These are phyloP conservation scores for Rhynchophorus ferrugineus DNA, from an alignment of 1,140 invertebrate species.

Conservation along the genomic window DNA sequence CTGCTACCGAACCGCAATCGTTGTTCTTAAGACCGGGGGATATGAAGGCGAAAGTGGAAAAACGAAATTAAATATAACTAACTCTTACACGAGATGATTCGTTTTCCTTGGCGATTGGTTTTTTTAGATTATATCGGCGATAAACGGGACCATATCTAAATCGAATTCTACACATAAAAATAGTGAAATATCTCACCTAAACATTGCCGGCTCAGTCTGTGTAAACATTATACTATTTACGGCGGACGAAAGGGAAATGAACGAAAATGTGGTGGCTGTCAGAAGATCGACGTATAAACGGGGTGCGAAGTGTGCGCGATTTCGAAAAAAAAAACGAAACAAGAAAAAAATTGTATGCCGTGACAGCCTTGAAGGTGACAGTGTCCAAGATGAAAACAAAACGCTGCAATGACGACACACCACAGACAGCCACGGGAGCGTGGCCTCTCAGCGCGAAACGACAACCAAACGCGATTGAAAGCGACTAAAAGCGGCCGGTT, in stretches of 20 bases:
- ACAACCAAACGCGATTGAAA: slow-evolving; percentile 4
- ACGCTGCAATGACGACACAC: slow-evolving; percentile 13
- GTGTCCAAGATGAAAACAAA: slow-evolving; percentile 19
- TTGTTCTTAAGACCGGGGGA: slow-evolving; percentile 16
- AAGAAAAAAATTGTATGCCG: slow-evolving; percentile 3
- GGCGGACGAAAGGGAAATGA: slow-evolving; percentile 1
- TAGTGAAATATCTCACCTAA: slow-evolving; percentile 11
- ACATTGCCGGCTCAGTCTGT: slow-evolving; percentile 12
- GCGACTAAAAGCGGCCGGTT: slow-evolving; percentile 9
- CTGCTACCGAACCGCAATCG: slow-evolving; percentile 14
- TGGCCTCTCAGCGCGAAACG: slow-evolving; percentile 11
- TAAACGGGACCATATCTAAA: no score
- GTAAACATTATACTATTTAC: slow-evolving; percentile 13
- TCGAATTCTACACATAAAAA: slow-evolving; percentile 12
- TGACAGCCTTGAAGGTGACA: slow-evolving; percentile 16
- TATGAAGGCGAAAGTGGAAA: slow-evolving; percentile 22
- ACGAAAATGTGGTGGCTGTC: background rate
- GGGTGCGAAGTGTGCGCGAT: background rate
- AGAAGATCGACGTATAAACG: background rate
- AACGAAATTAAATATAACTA: slow-evolving; percentile 20
- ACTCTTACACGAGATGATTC: slow-evolving; percentile 10
- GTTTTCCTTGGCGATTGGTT: background rate
- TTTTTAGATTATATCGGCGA: no score
- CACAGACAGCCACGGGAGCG: slow-evolving; percentile 9
- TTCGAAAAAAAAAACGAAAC: background rate